These are phyloP conservation scores for Alviniconcha marisindica DNA, from an alignment of 1,140 invertebrate genomes.

Conservation along the genomic window DNA sequence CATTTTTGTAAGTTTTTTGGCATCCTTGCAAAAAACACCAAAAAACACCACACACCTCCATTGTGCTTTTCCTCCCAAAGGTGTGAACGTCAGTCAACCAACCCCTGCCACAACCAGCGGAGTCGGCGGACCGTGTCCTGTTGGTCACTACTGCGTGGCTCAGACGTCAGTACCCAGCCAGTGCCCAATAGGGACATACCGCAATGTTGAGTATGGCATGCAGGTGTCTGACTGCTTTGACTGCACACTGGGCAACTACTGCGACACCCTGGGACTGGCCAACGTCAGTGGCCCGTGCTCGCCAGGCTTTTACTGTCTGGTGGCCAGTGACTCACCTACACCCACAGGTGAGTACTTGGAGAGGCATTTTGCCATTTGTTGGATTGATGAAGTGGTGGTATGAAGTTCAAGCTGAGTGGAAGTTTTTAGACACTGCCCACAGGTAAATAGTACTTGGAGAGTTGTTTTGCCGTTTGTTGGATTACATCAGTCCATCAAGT, in stretches of 20 bases:
- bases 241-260: constrained; percentile 69
- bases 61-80: constrained; percentile 49
- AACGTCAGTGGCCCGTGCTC: constrained; percentile 63
- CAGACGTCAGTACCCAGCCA: constrained; percentile 66
- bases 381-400: too few relatives aligned
- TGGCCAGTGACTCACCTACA: constrained; percentile 63
- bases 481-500: too few relatives aligned
- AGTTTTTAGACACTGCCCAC: too few relatives aligned
- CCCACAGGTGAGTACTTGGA: constrained; percentile 67
- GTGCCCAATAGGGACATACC: constrained; percentile 70
- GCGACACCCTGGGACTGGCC: constrained; percentile 59
- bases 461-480: too few relatives aligned
- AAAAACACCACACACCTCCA: not conserved
- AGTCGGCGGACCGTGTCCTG: constrained; percentile 69
- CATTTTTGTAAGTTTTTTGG: too few relatives aligned
- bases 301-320: constrained; percentile 68
- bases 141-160: constrained; percentile 67
- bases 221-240: constrained; percentile 57
- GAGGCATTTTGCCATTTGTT: too few relatives aligned
- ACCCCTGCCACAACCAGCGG: constrained; percentile 65
- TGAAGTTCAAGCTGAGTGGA: too few relatives aligned
- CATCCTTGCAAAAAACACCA: too few relatives aligned
- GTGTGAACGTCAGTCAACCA: constrained; percentile 68
- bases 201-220: constrained; percentile 55
- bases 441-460: too few relatives aligned